These are phyloP conservation scores for Oostethus manadensis DNA, from an alignment of 2,113 vertebrate genomes.

Conservation along the genomic window DNA sequence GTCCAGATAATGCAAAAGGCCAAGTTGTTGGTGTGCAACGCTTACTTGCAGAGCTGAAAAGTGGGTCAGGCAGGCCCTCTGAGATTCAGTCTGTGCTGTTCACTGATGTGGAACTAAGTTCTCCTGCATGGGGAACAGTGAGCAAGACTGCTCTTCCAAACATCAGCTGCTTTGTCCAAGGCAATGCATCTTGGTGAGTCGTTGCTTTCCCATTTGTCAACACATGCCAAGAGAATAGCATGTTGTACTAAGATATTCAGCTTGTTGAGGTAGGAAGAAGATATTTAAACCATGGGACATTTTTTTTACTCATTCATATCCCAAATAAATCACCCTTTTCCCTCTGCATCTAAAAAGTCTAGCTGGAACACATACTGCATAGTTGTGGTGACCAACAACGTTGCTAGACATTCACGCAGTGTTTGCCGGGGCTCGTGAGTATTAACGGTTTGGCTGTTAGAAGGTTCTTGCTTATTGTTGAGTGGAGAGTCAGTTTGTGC, in stretches of 20 bases:
- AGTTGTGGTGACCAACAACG: too few relatives aligned
- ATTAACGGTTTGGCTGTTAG: too few relatives aligned
- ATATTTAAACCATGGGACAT: too few relatives aligned
- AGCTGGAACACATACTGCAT: too few relatives aligned
- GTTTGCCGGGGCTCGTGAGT: too few relatives aligned
- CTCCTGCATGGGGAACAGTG: slow-evolving; percentile 38
- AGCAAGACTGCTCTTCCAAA: slow-evolving; percentile 35
- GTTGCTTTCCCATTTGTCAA: slow-evolving; percentile 1
- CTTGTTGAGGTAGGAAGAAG: too few relatives aligned
- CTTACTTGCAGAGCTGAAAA: slow-evolving; percentile 51
- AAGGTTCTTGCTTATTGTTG: too few relatives aligned
- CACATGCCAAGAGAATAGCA: background rate
- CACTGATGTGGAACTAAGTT: slow-evolving; percentile 60
- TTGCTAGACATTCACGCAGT: too few relatives aligned
- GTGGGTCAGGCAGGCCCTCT: slow-evolving; percentile 60
- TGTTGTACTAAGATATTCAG: background rate
- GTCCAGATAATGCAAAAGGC: slow-evolving; percentile 38
- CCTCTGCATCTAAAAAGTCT: too few relatives aligned
- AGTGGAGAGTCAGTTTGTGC: too few relatives aligned
- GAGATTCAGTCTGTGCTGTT: slow-evolving; percentile 61
- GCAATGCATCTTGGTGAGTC: background rate
- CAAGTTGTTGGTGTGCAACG: slow-evolving; percentile 18
- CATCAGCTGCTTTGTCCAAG: slow-evolving; percentile 19
- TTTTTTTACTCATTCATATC: too few relatives aligned
- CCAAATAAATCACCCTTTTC: too few relatives aligned